Evolutionary conservation across 2,888 invertebrate species (phyloP).

Genomic region (Subacronicta megacephala): DNA sequence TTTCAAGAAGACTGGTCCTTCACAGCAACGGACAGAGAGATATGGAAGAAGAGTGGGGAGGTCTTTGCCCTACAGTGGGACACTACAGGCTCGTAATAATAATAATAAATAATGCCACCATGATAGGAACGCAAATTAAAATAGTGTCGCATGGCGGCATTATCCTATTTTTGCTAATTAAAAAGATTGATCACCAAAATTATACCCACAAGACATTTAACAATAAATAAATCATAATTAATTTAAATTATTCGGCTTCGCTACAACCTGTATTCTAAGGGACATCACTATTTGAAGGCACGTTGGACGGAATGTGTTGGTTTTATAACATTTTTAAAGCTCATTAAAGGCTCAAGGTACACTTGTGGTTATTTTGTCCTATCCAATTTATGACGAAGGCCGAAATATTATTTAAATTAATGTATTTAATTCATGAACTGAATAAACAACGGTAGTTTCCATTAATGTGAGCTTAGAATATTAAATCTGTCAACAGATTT

Average conservation of each 20-base stretch:
- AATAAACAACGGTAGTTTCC: slow-evolving; percentile 58
- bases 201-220: slow-evolving; percentile 1
- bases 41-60: too few relatives aligned
- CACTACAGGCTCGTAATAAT: too few relatives aligned
- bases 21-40: too few relatives aligned
- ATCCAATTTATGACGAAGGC: slow-evolving; percentile 23
- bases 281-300: slow-evolving; percentile 8
- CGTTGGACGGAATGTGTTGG: slow-evolving; percentile 4
- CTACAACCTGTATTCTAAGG: slow-evolving; percentile 1
- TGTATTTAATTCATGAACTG: slow-evolving; percentile 43
- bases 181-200: too few relatives aligned
- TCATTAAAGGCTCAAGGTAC: slow-evolving; percentile 35
- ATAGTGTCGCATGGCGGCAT: too few relatives aligned
- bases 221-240: slow-evolving; percentile 19
- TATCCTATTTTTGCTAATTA: too few relatives aligned
- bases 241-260: slow-evolving; percentile 10
- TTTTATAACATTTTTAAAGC: slow-evolving; percentile 12
- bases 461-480: slow-evolving; percentile 13
- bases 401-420: slow-evolving; percentile 19
- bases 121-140: too few relatives aligned
- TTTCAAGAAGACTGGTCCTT: too few relatives aligned
- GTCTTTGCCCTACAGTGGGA: too few relatives aligned
- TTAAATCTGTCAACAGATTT: slow-evolving; percentile 3
- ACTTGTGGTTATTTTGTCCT: slow-evolving; percentile 1
- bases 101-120: too few relatives aligned